These are phyloP conservation scores for Podarcis muralis DNA, from an alignment of 2,113 vertebrate genomes.

Conservation along the genomic window DNA sequence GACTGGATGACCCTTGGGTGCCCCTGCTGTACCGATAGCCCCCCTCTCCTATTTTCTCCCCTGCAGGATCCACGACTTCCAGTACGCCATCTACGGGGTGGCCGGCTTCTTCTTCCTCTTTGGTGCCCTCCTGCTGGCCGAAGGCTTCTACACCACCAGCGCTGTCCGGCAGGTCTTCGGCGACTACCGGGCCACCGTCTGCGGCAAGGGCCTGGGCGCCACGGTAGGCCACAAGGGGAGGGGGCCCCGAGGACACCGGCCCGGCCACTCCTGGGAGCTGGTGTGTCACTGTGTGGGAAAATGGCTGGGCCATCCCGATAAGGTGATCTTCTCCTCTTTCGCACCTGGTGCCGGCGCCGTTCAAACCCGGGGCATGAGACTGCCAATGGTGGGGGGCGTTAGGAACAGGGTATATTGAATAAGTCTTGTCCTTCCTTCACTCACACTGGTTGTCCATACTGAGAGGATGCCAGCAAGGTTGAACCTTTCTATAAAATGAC, in stretches of 20 bases:
- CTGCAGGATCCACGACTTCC: conserved; percentile 91
- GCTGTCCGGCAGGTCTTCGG: conserved; percentile 94
- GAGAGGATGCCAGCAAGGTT: too few relatives aligned
- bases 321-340: conserved; percentile 76
- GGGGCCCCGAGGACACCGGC: conserved; percentile 84
- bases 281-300: conserved; percentile 87
- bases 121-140: conserved; percentile 93
- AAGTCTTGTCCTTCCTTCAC: too few relatives aligned
- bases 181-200: conserved; percentile 96
- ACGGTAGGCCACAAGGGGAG: conserved; percentile 90
- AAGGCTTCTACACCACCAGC: conserved; percentile 98
- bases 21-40: too few relatives aligned
- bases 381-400: not conserved
- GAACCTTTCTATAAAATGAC: too few relatives aligned
- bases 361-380: conserved; percentile 59
- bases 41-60: not conserved
- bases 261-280: conserved; percentile 82
- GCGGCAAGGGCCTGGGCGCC: conserved; percentile 93
- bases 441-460: too few relatives aligned
- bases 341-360: too few relatives aligned
- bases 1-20: not conserved
- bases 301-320: conserved; percentile 88
- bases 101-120: conserved; percentile 99
- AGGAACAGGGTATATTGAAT: too few relatives aligned
- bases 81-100: conserved; percentile 96